These are phyloP conservation scores for Pithys albifrons DNA, from an alignment of 2,113 vertebrate species.

Conservation along the genomic window DNA sequence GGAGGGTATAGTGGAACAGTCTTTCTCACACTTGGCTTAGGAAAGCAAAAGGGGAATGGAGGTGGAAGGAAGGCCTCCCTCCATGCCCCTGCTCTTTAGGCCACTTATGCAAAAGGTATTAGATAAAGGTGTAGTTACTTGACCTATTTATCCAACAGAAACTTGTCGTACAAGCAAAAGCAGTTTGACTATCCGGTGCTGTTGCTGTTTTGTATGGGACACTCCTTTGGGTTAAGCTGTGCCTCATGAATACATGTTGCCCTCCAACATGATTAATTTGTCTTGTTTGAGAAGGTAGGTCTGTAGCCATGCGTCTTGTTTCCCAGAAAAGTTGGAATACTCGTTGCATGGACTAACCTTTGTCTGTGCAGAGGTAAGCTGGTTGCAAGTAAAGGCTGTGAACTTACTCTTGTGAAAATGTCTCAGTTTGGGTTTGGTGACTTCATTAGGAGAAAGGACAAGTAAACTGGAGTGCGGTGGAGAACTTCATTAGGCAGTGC, in stretches of 20 bases:
- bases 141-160: constrained; percentile 63
- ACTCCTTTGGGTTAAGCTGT: constrained; percentile 37
- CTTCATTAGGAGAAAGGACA: not conserved
- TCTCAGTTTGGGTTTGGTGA: not conserved
- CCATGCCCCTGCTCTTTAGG: not conserved
- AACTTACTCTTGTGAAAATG: not conserved
- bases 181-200: constrained; percentile 46
- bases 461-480: accelerated
- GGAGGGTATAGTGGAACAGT: not conserved
- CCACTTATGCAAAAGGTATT: not conserved
- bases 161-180: constrained; percentile 52
- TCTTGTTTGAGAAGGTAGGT: not conserved
- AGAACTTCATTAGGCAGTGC: not conserved
- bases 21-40: not conserved
- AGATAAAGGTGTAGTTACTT: constrained; percentile 55
- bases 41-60: not conserved
- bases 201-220: constrained; percentile 28
- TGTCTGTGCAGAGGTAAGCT: not conserved
- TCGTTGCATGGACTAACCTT: not conserved
- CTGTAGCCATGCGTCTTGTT: not conserved
- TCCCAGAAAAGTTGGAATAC: not conserved
- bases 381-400: not conserved
- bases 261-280: not conserved
- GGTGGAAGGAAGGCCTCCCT: not conserved
- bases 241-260: not conserved